phyloP scores from a whole-genome alignment of 2,797 vertebrate species.

The Chrosomus eos region DNA sequence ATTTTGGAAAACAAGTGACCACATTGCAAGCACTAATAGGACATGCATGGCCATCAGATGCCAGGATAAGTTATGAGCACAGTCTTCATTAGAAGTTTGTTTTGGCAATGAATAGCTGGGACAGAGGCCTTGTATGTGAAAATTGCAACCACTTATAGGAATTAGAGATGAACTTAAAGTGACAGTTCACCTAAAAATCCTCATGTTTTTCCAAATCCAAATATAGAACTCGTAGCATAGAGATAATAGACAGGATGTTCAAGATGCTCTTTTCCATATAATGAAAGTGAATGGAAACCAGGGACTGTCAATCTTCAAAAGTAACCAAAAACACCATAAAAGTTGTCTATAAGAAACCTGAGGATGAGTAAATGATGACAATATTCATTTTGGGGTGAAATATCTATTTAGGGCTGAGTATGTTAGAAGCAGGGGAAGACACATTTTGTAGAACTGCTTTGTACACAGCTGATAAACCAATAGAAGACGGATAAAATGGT shows the following conservation, averaged over 20 bases:
- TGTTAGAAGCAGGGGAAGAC: not conserved
- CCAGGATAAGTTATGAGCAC: slow-evolving; percentile 45
- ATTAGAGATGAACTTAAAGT: not conserved
- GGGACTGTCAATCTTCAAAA: not conserved
- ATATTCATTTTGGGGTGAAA: not conserved
- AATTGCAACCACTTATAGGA: slow-evolving; percentile 6
- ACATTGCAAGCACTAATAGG: slow-evolving; percentile 35
- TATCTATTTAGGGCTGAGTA: not conserved
- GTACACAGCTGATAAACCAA: slow-evolving; percentile 3
- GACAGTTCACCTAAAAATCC: not conserved
- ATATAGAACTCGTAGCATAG: not conserved
- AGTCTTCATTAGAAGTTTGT: slow-evolving; percentile 39
- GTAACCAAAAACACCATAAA: not conserved
- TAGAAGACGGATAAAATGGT: not conserved
- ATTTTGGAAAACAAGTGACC: slow-evolving; percentile 34
- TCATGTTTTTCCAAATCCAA: not conserved
- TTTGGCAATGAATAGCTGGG: slow-evolving; percentile 40
- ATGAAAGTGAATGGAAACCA: not conserved
- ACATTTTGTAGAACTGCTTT: not conserved
- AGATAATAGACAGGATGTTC: not conserved
- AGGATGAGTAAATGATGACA: not conserved
- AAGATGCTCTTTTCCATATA: not conserved
- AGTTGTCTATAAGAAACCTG: not conserved
- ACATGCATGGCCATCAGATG: slow-evolving; percentile 32
- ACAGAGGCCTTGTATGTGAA: slow-evolving; percentile 30